These are phyloP conservation scores for Typhlomys cinereus DNA, from an alignment of 2,113 vertebrate species.

Conservation along the genomic window DNA sequence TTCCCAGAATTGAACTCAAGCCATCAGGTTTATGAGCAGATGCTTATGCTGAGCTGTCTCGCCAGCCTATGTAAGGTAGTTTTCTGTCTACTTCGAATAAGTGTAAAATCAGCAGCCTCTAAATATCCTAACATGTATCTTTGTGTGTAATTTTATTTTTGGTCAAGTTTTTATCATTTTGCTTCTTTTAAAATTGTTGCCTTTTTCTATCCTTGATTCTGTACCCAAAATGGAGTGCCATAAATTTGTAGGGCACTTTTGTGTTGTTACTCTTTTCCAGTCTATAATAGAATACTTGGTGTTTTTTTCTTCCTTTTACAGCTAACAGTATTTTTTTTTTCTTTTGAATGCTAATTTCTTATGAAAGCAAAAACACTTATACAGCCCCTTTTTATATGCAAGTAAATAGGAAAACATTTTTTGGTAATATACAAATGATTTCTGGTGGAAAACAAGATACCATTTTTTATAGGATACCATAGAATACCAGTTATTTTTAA, in stretches of 20 bases:
- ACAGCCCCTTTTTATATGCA: not conserved
- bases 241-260: not conserved
- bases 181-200: not conserved
- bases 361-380: not conserved
- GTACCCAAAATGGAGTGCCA: not conserved
- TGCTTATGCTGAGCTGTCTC: no score
- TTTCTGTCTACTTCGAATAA: not conserved
- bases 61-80: not conserved
- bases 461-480: not conserved
- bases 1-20: no score
- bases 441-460: not conserved
- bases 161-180: not conserved
- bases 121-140: not conserved
- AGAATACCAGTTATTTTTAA: no score
- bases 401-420: not conserved
- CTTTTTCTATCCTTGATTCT: not conserved
- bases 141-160: not conserved
- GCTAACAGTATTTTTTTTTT: slow-evolving; percentile 34
- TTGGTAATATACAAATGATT: slow-evolving; percentile 11
- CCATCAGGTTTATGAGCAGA: no score
- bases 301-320: not conserved
- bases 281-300: not conserved
- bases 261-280: not conserved
- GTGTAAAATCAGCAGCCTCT: not conserved
- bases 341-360: slow-evolving; percentile 21